A percentile compares a stretch with the other conserved stretches of the same genome.
These are phyloP conservation scores for Plebejus anna DNA, from an alignment of 2,888 invertebrate species.

Conservation along the genomic window DNA sequence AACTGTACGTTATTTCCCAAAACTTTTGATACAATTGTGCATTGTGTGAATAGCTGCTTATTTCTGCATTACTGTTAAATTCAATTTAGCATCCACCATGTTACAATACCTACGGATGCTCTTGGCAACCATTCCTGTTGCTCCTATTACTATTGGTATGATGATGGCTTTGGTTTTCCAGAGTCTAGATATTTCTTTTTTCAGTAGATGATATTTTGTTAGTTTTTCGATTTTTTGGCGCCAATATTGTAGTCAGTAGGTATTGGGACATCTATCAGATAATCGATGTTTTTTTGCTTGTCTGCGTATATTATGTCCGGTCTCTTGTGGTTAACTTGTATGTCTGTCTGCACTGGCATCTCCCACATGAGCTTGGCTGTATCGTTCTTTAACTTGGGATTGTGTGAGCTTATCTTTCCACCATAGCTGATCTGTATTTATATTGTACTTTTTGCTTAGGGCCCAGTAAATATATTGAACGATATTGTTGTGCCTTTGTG, in stretches of 20 bases:
- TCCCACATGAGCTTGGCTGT: conserved; percentile 33
- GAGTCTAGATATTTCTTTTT: conserved; percentile 14
- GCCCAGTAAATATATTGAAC: conserved; percentile 25
- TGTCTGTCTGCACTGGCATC: conserved; percentile 35
- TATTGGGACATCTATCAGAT: conserved; percentile 32
- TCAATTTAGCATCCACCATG: not conserved
- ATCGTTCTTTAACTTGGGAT: conserved; percentile 30
- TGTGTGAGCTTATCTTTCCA: conserved; percentile 7
- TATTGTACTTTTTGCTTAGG: conserved; percentile 6
- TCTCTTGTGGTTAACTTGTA: conserved; percentile 34
- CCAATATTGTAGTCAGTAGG: conserved; percentile 33
- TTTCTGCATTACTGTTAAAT: not conserved
- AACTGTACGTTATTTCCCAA: not conserved
- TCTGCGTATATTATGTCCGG: conserved; percentile 25
- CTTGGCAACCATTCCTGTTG: not conserved
- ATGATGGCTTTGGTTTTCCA: conserved; percentile 22
- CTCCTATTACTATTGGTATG: not conserved
- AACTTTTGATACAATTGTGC: not conserved
- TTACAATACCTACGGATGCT: not conserved
- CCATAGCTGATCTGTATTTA: not conserved
- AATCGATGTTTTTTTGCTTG: conserved; percentile 27
- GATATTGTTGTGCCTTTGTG: not conserved
- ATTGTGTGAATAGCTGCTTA: conserved; percentile 6
- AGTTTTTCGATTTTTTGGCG: conserved; percentile 29
- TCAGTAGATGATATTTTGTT: conserved; percentile 24